Evolutionary conservation across 2,113 vertebrate species (phyloP).

Genomic region (Larimichthys crocea): DNA sequence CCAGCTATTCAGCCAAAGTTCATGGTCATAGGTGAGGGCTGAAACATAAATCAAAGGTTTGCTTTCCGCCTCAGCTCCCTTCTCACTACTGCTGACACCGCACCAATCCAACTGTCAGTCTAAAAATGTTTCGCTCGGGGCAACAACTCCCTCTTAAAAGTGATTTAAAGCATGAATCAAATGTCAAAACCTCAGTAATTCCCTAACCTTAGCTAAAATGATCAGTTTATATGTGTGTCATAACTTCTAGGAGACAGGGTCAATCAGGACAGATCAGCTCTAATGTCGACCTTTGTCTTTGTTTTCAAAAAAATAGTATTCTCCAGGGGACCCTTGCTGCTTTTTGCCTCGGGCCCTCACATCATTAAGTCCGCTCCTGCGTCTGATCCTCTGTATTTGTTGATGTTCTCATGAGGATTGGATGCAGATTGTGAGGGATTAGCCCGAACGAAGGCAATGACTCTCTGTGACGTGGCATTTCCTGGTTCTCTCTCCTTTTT

Average conservation of each 20-base stretch:
- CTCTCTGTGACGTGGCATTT: conserved; percentile 53
- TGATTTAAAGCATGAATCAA: no score
- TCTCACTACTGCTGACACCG: no score
- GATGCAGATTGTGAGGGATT: conserved; percentile 17
- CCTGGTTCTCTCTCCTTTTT: conserved; percentile 43
- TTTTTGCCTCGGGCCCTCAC: background rate
- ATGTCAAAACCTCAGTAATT: no score
- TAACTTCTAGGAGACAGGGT: background rate
- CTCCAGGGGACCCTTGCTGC: background rate
- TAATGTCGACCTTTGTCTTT: background rate
- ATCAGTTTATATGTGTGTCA: no score
- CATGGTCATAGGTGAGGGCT: no score
- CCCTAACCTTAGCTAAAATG: no score
- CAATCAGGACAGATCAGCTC: background rate
- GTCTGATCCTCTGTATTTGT: conserved; percentile 39
- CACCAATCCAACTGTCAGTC: no score
- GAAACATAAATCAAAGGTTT: no score
- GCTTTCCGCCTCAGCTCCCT: no score
- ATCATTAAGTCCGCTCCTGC: conserved; percentile 1
- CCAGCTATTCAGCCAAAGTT: no score
- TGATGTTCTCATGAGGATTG: conserved; percentile 39
- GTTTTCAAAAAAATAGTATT: background rate
- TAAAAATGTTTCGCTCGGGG: no score
- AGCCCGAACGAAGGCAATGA: conserved; percentile 23
- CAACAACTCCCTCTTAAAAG: no score